These are phyloP conservation scores for Endomychus coccineus DNA, from an alignment of 2,888 invertebrate genomes.

Conservation along the genomic window DNA sequence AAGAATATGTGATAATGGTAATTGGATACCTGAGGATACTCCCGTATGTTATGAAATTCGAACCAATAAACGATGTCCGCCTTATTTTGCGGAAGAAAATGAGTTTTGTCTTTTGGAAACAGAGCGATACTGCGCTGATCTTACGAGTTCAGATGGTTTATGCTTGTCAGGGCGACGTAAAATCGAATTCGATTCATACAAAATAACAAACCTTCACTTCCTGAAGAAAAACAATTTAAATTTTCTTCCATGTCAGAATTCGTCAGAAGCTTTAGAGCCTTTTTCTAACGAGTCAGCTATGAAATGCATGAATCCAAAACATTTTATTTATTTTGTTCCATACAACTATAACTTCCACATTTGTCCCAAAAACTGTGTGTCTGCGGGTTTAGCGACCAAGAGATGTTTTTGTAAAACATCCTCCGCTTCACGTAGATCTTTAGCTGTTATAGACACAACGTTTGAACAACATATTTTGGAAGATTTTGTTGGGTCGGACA, in stretches of 20 bases:
- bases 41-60: constrained; percentile 24
- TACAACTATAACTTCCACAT: constrained; percentile 16
- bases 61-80: constrained; percentile 24
- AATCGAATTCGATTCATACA: no score
- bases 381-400: constrained; percentile 20
- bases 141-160: no score
- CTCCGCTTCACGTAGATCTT: constrained; percentile 10
- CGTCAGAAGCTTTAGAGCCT: no score
- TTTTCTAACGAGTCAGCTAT: no score
- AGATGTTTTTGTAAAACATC: constrained; percentile 27
- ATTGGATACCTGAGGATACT: constrained; percentile 30
- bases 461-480: constrained; percentile 19
- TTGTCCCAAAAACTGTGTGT: constrained; percentile 24
- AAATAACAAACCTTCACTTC: no score
- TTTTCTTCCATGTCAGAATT: no score
- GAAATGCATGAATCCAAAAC: no score
- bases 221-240: no score
- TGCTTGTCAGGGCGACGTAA: no score
- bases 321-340: no score
- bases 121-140: no score
- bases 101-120: constrained; percentile 37
- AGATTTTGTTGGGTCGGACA: constrained; percentile 19
- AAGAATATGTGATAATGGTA: constrained; percentile 29
- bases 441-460: constrained; percentile 18
- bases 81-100: constrained; percentile 22